A percentile compares a stretch with the other conserved stretches of the same genome.
phyloP scores from a whole-genome alignment of 2,888 invertebrate genomes.

The Ophion obscuratus region DNA sequence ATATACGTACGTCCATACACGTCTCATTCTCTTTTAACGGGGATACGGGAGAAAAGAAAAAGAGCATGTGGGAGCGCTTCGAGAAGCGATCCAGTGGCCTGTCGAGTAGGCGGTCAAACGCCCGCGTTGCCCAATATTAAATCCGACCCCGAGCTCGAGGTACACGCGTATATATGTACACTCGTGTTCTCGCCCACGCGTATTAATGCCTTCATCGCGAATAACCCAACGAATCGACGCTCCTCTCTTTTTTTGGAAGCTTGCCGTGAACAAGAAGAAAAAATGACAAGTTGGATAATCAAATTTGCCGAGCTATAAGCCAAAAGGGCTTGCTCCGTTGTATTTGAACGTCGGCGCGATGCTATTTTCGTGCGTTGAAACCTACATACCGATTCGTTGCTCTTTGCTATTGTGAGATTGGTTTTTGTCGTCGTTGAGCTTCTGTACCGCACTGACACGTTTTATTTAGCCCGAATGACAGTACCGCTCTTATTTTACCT shows the following conservation, averaged over 20 bases:
- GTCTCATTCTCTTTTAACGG: not conserved
- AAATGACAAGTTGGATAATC: slow-evolving; percentile 30
- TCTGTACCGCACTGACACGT: slow-evolving; percentile 66
- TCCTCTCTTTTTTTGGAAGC: slow-evolving; percentile 9
- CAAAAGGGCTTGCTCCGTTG: slow-evolving; percentile 66
- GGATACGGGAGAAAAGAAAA: slow-evolving; percentile 2
- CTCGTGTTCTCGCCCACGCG: slow-evolving; percentile 17
- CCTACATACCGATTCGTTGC: slow-evolving; percentile 80
- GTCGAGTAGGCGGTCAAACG: slow-evolving; percentile 51
- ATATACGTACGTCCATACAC: not conserved
- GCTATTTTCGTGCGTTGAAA: slow-evolving; percentile 81
- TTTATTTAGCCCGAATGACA: slow-evolving; percentile 73
- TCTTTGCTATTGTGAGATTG: slow-evolving; percentile 60
- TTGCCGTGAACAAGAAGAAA: not conserved
- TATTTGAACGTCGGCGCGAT: slow-evolving; percentile 79
- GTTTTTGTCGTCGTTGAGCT: slow-evolving; percentile 35
- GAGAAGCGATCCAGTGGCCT: slow-evolving; percentile 32
- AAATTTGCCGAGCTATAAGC: slow-evolving; percentile 20
- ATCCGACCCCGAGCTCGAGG: slow-evolving; percentile 38
- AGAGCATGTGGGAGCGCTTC: slow-evolving; percentile 1
- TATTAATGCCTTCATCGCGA: slow-evolving; percentile 9
- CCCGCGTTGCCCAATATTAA: slow-evolving; percentile 52
- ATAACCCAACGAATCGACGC: not conserved
- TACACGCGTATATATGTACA: slow-evolving; percentile 18
- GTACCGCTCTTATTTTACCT: slow-evolving; percentile 56